These are phyloP conservation scores for Spilogale gracilis DNA, from an alignment of 2,113 vertebrate genomes.

Conservation along the genomic window DNA sequence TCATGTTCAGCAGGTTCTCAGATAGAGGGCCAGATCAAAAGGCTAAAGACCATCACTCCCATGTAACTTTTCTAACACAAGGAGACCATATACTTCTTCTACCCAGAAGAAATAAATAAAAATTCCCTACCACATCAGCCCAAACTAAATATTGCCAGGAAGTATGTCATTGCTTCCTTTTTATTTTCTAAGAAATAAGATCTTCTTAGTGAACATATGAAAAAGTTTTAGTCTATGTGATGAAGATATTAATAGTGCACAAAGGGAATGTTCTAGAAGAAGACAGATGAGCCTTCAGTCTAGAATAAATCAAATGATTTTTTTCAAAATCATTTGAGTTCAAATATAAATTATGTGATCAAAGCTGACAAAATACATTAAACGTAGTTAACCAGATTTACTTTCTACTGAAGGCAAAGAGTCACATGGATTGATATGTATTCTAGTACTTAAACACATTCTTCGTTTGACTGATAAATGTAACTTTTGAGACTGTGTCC, in stretches of 20 bases:
- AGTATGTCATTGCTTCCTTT: background rate
- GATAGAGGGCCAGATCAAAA: background rate
- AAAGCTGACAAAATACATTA: constrained; percentile 39
- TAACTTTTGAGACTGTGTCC: constrained; percentile 85
- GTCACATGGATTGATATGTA: constrained; percentile 74
- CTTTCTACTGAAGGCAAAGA: constrained; percentile 81
- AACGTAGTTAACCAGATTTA: constrained; percentile 39
- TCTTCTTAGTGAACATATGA: constrained; percentile 39
- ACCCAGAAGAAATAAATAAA: constrained; percentile 24
- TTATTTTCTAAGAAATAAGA: constrained; percentile 20
- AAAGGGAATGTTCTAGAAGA: background rate
- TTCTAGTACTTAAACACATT: constrained; percentile 83
- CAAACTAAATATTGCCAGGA: constrained; percentile 1
- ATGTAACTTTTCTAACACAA: background rate
- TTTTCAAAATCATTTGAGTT: background rate
- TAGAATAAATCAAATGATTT: background rate
- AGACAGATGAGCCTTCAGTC: background rate
- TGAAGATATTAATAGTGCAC: background rate
- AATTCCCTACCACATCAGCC: background rate
- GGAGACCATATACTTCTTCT: background rate
- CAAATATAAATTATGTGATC: constrained; percentile 18
- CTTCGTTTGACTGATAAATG: constrained; percentile 86
- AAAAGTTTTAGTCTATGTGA: background rate
- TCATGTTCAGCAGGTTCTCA: constrained; percentile 50
- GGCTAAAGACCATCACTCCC: background rate